Evolutionary conservation across 2,113 vertebrate species (phyloP), one percentile per base, ranked within the genome.

Genomic region (Albula glossodonta): DNA sequence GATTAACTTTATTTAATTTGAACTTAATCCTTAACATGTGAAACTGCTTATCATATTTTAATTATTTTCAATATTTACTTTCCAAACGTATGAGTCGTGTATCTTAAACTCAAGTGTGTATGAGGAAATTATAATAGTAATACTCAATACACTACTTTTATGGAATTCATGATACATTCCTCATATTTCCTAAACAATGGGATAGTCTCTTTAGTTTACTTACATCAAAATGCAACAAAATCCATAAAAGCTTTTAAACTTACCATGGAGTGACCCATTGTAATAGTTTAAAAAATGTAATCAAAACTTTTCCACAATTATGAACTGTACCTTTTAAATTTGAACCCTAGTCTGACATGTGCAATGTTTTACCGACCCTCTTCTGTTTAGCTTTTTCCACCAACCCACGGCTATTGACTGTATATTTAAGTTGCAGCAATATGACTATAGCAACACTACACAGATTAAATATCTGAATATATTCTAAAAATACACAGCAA

Each of bases 181-280:
- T 12, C 84, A n/a, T 8, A 74, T 74, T 80, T 78, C 60, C 78
- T 50, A 79, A 94, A 96, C 95, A 96, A 94, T 92, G 90, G 93
- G 94, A 93, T 92, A 78, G 88, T 90, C 93, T 94, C 94, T 51
- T 95, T 92, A 90, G 93, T 95, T 92, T 92, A 93, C 94, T 95
- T 95, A 94, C 93, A 94, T 95, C 92, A 95, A 95, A 74, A 94
- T 93, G 92, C 94, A 89, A 91, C 92, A 92, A 91, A 95, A 95
- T 92, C 92, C 93, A 93, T n/a, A 95, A 95, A 95, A 96, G 95
- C 95, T 96, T 96, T 96, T 95, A 95, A 94, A 95, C 94, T 94
- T 91, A 87, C 77, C 94, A 94, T n/a, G 89, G 94, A 94, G 94
- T 96, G 95, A 95, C 95, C 95, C 92, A 93, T 93, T 93, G 94